Base-by-base conservation (phyloP, 2,113 vertebrate species). In the Platysternon megacephalum region DNA sequence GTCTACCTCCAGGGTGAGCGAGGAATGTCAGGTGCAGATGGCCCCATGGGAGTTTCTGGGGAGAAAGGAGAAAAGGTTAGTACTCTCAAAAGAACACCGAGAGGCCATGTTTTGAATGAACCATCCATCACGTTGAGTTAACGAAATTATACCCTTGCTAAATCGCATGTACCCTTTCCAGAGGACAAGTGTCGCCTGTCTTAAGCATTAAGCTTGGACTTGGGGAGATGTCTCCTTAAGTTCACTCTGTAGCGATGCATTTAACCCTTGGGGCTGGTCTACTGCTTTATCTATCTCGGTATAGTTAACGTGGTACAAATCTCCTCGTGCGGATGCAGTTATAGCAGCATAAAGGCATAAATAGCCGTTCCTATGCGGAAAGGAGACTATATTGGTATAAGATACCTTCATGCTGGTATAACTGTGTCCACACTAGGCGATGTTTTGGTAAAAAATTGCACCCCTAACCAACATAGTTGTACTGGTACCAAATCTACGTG, bases 61-160 rank as follows among this genome's bases (percentile, higher is more conserved):
- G 97, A 97, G 6, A 99, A 98, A 97, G 99, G 99, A 87, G 97
- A 97, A 85, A 99, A 99, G 98, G 99, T 99, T 44, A 93, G 98
- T 94, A 3, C 48, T 8, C 1, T 0, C 8, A 83, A 51, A 4
- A 35, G 61, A 79, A 29, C 85, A 42, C 88, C 2, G 1, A 53
- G 2, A 93, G 91, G 89, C 86, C 79, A 5, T 92, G n/a, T 93
- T 51, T 9, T 26, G 1, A 42, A 52, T 80, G 84, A 4, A 58
- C 2, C 56, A 87, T 93, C 95, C 42, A 87, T 95, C 95, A 91
- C 85, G 28, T 5, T 0, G 1, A 26, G 39, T 46, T 90, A 91
- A 94, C 81, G 5, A 78, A 52, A 89, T 97, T 86, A 52, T 1
- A 52, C 51, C 22, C 49, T 84, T 89, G 46, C 53, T 95, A 11